Evolutionary conservation across 2,888 invertebrate species (phyloP), one percentile per base, ranked within the genome.

Genomic region (Cryptosula pallasiana): DNA sequence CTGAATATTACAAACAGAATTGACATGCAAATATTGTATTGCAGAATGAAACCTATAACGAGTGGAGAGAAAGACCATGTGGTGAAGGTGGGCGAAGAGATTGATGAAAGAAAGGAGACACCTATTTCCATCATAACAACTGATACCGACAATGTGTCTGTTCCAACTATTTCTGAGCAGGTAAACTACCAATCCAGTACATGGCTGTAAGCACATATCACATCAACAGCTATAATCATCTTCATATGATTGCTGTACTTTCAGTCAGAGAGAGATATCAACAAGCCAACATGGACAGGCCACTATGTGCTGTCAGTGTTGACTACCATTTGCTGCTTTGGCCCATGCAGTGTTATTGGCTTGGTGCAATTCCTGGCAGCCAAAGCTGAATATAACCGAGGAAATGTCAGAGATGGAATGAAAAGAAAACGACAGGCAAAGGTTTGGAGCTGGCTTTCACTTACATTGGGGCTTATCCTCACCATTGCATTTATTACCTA

Each of bases 291-390:
- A 34, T 63, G 63, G 63, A 63, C 27, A 2, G 63, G 63, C 9
- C 63, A 63, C 32, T 34, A 63, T 32, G 27, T 63, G 20, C 27
- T 20, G 9, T 63, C 63, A 9, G 32, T 63, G 9, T 32, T 63
- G 34, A 34, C 25, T 32, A 63, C 63, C 5, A 63, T 63, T 13
- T 63, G 63, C 63, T 63, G 63, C 34, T 63, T 63, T 63, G 63
- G 63, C 5, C 63, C 63, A 63, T 27, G 20, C 29, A 63, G 63
- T 32, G 63, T 63, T 5, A 63, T 63, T 32, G 63, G 63, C 16
- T n/a, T 63, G 63, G 63, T 34, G 34, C 63, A 63, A 3, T 63
- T 63, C n/a, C 20, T 63, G 9, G n/a, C 63, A 13, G 63, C 63
- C 63, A 63, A 32, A 63, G 5, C 3, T 63, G 63, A 63, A 16